Percentiles rank a stretch among this genome's conserved stretches.
Evolutionary conservation across 2,888 invertebrate species (phyloP).

Genomic region (Dyspetes luteomarginatus): DNA sequence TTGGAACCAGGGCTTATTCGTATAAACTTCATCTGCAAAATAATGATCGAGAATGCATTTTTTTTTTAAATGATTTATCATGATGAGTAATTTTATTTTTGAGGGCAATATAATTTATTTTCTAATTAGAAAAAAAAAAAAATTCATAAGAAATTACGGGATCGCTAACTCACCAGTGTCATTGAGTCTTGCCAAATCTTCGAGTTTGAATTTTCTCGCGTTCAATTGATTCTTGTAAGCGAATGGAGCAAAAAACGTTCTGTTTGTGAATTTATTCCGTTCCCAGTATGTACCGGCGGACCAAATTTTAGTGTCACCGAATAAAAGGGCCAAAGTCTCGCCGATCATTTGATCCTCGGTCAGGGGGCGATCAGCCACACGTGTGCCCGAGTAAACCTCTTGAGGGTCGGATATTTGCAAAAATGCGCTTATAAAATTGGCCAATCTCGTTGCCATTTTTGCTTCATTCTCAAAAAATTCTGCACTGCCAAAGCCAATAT

Average conservation of each 20-base stretch:
- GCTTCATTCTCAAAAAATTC: slow-evolving; percentile 97
- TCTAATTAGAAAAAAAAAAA: neutral
- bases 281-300: slow-evolving; percentile 96
- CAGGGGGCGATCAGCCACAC: slow-evolving; percentile 94
- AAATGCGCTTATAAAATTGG: slow-evolving; percentile 98
- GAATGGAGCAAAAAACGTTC: slow-evolving; percentile 96
- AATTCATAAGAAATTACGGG: neutral
- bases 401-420: slow-evolving; percentile 95
- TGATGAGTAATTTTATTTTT: too few species aligned
- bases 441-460: slow-evolving; percentile 96
- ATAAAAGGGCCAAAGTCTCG: slow-evolving; percentile 94
- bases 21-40: slow-evolving; percentile 90
- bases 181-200: slow-evolving; percentile 93
- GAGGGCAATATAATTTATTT: too few species aligned
- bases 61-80: too few species aligned
- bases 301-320: slow-evolving; percentile 97
- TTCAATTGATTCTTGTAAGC: slow-evolving; percentile 94
- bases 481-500: slow-evolving; percentile 93
- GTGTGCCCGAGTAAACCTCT: slow-evolving; percentile 95
- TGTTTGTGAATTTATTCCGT: slow-evolving; percentile 96
- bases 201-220: slow-evolving; percentile 93
- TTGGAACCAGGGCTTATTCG: slow-evolving; percentile 93
- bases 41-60: too few species aligned
- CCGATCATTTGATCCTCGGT: slow-evolving; percentile 98
- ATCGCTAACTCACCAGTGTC: slow-evolving; percentile 85